Evolutionary conservation across 1,140 invertebrate genomes (phyloP), one percentile per base, ranked within the genome.

Genomic region (Papilio dardanus): DNA sequence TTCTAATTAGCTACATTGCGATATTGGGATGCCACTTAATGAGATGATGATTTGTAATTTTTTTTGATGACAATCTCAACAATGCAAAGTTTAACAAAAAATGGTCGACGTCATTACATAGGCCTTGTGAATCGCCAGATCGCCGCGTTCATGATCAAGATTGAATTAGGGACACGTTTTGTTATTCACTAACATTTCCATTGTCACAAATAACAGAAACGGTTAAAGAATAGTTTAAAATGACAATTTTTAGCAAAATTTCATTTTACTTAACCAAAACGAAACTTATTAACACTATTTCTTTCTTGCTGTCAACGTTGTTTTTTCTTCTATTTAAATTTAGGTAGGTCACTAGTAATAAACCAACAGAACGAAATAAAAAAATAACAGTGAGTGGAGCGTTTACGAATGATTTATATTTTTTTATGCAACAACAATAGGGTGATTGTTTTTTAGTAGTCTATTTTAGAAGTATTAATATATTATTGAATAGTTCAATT

Each of bases 71-170:
- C 86, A 81, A 80, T 81, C 76, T 80, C 78, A 67, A 86, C 81
- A 88, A 88, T 85, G 54, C 24, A 74, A 76, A 77, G 66, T 67
- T 76, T 77, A 81, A 86, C 86, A 87, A 87, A 88, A 58, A 88
- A 87, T 74, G 80, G 58, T 75, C 80, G 79, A 81, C 87, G 84
- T 88, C 87, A 87, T 87, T 83, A 65, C 66, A 76, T 69, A 75
- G 87, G 80, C 89, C 88, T 91, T 82, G 87, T 78, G 62, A 69
- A 76, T 67, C 76, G 79, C 16, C n/a, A 19, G 80, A 87, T 89
- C 42, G 89, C 87, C 86, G 87, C 81, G 82, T 88, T 88, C 79
- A 74, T 77, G 75, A 84, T 85, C 85, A 86, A 86, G 85, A 86
- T 76, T 78, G 46, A 65, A 50, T 74, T 50, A 58, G 76, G 74